phyloP scores from a whole-genome alignment of 2,888 invertebrate genomes.

The Hylaea fasciaria region DNA sequence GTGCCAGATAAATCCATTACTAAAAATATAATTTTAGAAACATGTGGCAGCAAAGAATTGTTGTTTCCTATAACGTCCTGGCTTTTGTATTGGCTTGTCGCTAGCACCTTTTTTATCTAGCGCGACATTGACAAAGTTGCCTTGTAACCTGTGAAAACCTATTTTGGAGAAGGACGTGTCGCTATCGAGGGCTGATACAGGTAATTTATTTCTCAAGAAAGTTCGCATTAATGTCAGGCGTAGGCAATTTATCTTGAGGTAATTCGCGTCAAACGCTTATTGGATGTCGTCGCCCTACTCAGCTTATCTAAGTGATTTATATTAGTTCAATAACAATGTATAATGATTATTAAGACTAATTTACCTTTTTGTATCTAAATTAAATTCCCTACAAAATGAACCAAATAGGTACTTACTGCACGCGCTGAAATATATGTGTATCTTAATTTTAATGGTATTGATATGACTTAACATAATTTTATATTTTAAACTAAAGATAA shows the following conservation, averaged over 20 bases:
- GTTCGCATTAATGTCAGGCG: slow-evolving; percentile 74
- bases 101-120: slow-evolving; percentile 30
- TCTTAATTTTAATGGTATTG: no score
- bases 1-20: no score
- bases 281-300: slow-evolving; percentile 64
- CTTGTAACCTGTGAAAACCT: slow-evolving; percentile 50
- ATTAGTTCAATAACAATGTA: slow-evolving; percentile 12
- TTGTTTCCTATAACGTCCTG: slow-evolving; percentile 5
- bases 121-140: slow-evolving; percentile 59
- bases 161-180: slow-evolving; percentile 52
- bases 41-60: neutral
- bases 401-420: no score
- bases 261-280: slow-evolving; percentile 79
- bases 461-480: no score
- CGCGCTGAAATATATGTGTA: no score
- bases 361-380: no score
- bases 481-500: no score
- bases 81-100: slow-evolving; percentile 19
- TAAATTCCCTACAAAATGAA: no score
- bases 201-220: slow-evolving; percentile 74
- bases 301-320: slow-evolving; percentile 25
- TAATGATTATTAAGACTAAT: neutral
- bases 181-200: slow-evolving; percentile 64
- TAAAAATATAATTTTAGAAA: neutral
- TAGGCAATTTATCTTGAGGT: slow-evolving; percentile 75